Conservation (phyloP, 2,113 vertebrate genomes). For the Myrmecobius fasciatus region DNA sequence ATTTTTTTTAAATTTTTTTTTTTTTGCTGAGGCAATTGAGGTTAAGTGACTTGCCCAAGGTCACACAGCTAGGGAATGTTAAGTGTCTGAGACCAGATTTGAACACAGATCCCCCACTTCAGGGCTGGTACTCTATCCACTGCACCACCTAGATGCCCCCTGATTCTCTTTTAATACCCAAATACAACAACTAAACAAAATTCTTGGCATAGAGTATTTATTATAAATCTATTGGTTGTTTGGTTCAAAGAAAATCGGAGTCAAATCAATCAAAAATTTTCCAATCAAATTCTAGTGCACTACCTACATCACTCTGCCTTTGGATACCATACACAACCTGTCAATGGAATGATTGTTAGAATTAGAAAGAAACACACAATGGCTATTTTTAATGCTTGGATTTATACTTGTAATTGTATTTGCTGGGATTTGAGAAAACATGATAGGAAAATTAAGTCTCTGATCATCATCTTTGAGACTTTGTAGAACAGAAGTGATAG, state of each 20-base stretch:
- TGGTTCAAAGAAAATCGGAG: constrained; percentile 18
- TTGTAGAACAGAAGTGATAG: background rate
- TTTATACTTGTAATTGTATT: constrained; percentile 58
- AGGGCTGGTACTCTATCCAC: too few species aligned
- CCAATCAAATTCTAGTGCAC: constrained; percentile 15
- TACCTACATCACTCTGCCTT: constrained; percentile 14
- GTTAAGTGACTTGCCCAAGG: too few species aligned
- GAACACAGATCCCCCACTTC: too few species aligned
- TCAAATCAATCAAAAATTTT: constrained; percentile 38
- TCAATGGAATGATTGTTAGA: background rate
- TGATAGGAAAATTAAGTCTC: constrained; percentile 38
- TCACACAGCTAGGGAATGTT: too few species aligned
- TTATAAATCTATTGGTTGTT: background rate
- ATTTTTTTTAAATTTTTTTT: too few species aligned
- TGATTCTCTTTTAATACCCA: background rate
- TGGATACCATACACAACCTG: constrained; percentile 26
- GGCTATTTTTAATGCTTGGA: background rate
- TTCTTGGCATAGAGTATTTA: background rate
- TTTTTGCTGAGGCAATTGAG: too few species aligned
- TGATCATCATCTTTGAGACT: background rate
- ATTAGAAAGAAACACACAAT: background rate
- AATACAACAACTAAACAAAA: background rate
- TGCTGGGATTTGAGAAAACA: constrained; percentile 39
- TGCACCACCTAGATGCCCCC: too few species aligned
- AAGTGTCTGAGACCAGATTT: too few species aligned